A percentile compares a stretch with the other conserved stretches of the same genome.
These are phyloP conservation scores for Novumbra hubbsi DNA, from an alignment of 2,797 vertebrate species.

Conservation along the genomic window DNA sequence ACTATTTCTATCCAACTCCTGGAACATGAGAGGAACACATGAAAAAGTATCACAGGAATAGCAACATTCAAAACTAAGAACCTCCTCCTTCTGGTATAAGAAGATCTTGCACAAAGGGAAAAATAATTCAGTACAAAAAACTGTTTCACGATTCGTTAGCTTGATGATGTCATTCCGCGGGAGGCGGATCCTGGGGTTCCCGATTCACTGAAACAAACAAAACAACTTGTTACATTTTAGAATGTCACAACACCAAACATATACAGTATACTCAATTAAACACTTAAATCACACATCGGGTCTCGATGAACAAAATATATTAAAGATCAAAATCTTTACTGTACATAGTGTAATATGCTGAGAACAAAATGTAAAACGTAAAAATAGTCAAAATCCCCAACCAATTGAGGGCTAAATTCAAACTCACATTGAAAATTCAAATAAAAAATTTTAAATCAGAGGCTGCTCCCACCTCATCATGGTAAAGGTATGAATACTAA, in stretches of 20 bases:
- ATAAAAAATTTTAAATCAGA: too few species aligned
- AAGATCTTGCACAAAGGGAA: background rate
- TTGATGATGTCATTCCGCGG: background rate
- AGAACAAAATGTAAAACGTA: too few species aligned
- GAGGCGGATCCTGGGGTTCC: constrained; percentile 4
- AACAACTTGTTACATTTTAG: background rate
- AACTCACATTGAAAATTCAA: too few species aligned
- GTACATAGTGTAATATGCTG: too few species aligned
- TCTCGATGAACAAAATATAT: too few species aligned
- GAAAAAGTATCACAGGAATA: constrained; percentile 26
- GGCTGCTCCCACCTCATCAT: too few species aligned
- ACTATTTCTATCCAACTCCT: constrained; percentile 26
- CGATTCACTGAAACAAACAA: constrained; percentile 12
- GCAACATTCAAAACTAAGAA: constrained; percentile 12
- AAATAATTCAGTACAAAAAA: background rate
- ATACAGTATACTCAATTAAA: background rate
- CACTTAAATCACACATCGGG: too few species aligned
- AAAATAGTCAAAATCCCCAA: too few species aligned
- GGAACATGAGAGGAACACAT: constrained; percentile 25
- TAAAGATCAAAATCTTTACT: too few species aligned
- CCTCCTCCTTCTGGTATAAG: background rate
- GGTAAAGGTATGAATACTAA: too few species aligned
- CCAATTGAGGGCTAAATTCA: too few species aligned
- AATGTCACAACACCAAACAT: background rate
- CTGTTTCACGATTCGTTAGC: background rate